phyloP scores from a whole-genome alignment of 2,888 invertebrate genomes.

The Conomelus anceps region DNA sequence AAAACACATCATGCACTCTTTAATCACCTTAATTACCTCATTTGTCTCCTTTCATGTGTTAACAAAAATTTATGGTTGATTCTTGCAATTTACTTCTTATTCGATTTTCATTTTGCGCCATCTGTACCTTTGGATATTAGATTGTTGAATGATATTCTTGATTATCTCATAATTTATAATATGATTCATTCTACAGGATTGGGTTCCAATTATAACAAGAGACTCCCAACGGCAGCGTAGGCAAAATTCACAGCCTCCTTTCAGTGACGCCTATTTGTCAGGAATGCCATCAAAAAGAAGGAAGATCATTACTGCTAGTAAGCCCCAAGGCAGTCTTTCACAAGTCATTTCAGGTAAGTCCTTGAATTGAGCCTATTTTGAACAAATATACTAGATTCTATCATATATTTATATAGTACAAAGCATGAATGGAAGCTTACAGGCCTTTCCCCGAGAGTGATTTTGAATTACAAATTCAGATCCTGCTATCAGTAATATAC shows the following conservation, averaged over 20 bases:
- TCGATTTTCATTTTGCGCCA: not conserved
- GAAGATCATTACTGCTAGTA: constrained; percentile 54
- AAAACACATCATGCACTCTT: too few species aligned
- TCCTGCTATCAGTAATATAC: too few species aligned
- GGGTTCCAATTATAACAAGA: constrained; percentile 81
- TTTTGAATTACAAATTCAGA: too few species aligned
- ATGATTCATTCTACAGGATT: constrained; percentile 45
- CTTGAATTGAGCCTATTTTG: not conserved
- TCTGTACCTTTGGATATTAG: not conserved
- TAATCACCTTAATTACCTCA: too few species aligned
- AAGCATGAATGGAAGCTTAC: too few species aligned
- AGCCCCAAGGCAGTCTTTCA: constrained; percentile 37
- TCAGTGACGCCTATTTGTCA: constrained; percentile 84
- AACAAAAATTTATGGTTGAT: too few species aligned
- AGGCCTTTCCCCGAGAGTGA: too few species aligned
- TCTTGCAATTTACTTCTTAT: too few species aligned
- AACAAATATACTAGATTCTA: too few species aligned
- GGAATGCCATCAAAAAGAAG: constrained; percentile 86
- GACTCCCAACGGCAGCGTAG: constrained; percentile 68
- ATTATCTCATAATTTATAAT: not conserved
- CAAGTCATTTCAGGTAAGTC: constrained; percentile 36
- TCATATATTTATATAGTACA: not conserved
- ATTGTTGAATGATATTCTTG: constrained; percentile 5
- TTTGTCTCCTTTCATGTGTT: too few species aligned
- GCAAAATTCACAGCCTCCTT: constrained; percentile 50